Evolutionary conservation across 2,888 invertebrate genomes (phyloP), one percentile per base, ranked within the genome.

Genomic region (Drosophila kuntzei): DNA sequence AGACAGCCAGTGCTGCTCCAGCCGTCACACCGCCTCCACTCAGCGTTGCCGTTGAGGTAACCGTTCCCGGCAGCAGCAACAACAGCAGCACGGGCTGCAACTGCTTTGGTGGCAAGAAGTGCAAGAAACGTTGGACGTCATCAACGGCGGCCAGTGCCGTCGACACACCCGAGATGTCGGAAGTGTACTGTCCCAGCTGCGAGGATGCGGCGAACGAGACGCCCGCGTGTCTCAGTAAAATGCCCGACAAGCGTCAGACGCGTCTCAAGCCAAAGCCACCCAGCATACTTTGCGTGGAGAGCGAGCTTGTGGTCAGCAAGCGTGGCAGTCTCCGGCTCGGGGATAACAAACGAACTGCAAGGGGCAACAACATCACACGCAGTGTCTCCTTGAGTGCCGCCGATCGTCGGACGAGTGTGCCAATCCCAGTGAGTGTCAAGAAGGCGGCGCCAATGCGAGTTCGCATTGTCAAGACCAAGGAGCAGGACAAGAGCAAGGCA

Each of bases 151-250:
- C 63, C 47, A 73, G 65, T 27, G 55, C 49, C 44, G 62, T 68
- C 12, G 89, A 90, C 71, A 92, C 92, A 12, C 91, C 92, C 41
- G 92, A 92, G 92, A 94, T 94, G 93, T 94, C 95, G 58, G 95
- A 95, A 89, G 93, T 95, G 88, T 95, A 94, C 92, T 93, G 93
- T 86, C 93, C 93, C 51, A 90, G 90, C 79, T 91, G 91, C 71
- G 92, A 92, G 77, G 90, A 91, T 80, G 81, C 83, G 44, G 82
- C 89, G 12, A 91, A 91, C 53, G 88, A 90, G 55, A 90, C 94
- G 49, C 93, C 94, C 72, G 94, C 94, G 61, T 94, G 94, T 88
- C 93, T 94, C 79, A 90, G 90, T 86, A 90, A 92, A 89, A 87
- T 93, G 91, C 90, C 92, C 12, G 87, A 88, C 54, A 91, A 89